Conservation (phyloP, 1,140 invertebrate genomes). For the Cheumatopsyche charites region DNA sequence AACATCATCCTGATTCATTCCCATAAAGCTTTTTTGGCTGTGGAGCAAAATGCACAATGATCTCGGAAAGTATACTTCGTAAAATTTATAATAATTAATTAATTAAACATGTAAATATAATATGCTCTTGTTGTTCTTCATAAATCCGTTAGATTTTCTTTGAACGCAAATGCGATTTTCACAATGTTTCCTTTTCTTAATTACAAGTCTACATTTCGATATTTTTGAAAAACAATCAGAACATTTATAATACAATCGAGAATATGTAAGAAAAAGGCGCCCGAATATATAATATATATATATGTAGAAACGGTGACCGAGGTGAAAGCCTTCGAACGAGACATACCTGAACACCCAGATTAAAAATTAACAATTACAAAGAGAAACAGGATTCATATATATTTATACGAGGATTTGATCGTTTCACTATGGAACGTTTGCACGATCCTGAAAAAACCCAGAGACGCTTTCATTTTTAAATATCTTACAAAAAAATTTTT, state of each 20-base stretch:
- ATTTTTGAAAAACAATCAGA: conserved; percentile 49
- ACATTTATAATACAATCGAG: conserved; percentile 49
- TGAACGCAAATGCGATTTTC: conserved; percentile 41
- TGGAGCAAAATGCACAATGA: conserved; percentile 26
- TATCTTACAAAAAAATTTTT: conserved; percentile 49
- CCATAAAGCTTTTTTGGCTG: conserved; percentile 30
- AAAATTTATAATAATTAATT: not conserved
- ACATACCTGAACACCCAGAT: conserved; percentile 22
- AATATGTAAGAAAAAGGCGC: conserved; percentile 45
- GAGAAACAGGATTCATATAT: conserved; percentile 38
- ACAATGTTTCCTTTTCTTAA: conserved; percentile 54
- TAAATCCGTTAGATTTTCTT: conserved; percentile 46
- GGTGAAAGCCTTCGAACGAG: conserved; percentile 5
- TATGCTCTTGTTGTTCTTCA: conserved; percentile 40
- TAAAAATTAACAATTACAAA: conserved; percentile 47
- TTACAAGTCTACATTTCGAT: conserved; percentile 55
- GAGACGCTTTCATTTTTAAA: conserved; percentile 27
- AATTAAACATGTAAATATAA: conserved; percentile 20
- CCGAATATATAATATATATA: too few relatives aligned
- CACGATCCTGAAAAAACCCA: not conserved
- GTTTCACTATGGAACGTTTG: too few relatives aligned
- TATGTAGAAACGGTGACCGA: conserved; percentile 32
- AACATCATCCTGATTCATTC: conserved; percentile 36
- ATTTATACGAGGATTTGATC: conserved; percentile 2
- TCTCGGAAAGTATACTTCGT: conserved; percentile 9